phyloP scores from a whole-genome alignment of 2,797 vertebrate genomes.

The Coreius guichenoti region DNA sequence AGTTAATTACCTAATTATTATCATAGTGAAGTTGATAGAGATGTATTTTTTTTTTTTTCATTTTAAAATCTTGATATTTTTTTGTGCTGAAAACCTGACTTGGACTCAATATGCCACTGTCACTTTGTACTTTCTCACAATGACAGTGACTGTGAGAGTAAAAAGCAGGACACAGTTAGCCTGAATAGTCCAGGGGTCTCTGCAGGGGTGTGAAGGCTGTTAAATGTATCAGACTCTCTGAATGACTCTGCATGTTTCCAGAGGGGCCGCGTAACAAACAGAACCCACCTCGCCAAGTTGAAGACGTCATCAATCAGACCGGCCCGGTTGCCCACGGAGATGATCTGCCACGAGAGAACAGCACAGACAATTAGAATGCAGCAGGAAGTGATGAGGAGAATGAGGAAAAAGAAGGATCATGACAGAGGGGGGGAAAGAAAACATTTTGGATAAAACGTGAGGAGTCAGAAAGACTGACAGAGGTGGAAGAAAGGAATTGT shows the following conservation, averaged over 20 bases:
- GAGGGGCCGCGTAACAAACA: neutral
- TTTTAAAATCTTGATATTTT: too few relatives aligned
- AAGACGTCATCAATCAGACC: constrained; percentile 96
- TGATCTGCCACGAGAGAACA: constrained; percentile 77
- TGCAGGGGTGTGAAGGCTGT: neutral
- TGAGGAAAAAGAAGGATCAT: neutral
- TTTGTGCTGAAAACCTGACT: too few relatives aligned
- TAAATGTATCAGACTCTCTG: neutral
- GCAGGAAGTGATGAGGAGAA: neutral
- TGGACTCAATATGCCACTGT: neutral
- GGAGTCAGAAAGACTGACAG: neutral
- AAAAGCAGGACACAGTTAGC: neutral
- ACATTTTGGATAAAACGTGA: neutral
- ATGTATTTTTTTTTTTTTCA: too few relatives aligned
- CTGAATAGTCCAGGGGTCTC: neutral
- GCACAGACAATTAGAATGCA: neutral
- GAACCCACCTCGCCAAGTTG: constrained; percentile 93
- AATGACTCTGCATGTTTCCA: neutral
- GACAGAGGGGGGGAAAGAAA: neutral
- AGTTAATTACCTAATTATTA: too few relatives aligned
- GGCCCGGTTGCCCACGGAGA: constrained; percentile 95
- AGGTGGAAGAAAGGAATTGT: neutral
- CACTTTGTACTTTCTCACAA: neutral
- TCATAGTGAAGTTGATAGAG: neutral
- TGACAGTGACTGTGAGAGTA: neutral